phyloP scores from a whole-genome alignment of 2,888 invertebrate genomes.

The Pristionchus mayeri region DNA sequence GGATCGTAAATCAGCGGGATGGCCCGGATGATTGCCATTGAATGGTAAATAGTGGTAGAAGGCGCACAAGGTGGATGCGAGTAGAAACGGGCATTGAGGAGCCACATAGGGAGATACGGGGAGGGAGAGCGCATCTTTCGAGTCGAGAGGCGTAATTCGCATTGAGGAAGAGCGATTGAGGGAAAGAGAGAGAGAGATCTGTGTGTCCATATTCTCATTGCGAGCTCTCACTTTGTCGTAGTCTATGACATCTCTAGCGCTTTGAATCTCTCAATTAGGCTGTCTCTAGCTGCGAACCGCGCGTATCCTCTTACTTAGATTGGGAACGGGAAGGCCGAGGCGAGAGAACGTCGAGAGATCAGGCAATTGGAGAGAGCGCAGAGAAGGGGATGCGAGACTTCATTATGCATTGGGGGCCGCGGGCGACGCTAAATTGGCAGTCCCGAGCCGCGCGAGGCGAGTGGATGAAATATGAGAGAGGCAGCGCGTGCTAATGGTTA shows the following conservation, averaged over 20 bases:
- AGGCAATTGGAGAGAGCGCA: neutral
- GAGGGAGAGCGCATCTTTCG: too few relatives aligned
- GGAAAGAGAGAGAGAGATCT: neutral
- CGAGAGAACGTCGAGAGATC: neutral
- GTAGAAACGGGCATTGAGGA: neutral
- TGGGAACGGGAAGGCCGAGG: too few relatives aligned
- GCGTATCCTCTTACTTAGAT: neutral
- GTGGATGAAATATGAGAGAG: neutral
- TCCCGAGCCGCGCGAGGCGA: neutral
- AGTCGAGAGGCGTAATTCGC: conserved; percentile 29
- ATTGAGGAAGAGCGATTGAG: neutral
- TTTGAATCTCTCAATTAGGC: neutral
- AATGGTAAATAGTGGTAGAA: neutral
- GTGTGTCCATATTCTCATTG: conserved; percentile 28
- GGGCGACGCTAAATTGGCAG: neutral
- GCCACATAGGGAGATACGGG: neutral
- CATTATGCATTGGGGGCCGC: neutral
- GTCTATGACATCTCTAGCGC: neutral
- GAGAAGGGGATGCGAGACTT: neutral
- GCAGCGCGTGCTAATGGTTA: too few relatives aligned
- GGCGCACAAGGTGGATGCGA: too few relatives aligned
- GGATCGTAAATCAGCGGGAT: conserved; percentile 28
- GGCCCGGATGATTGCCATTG: neutral
- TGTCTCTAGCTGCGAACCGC: neutral
- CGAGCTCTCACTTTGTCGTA: neutral